Conservation (phyloP, 2,113 vertebrate genomes). For the Pseudorectes ferrugineus region DNA sequence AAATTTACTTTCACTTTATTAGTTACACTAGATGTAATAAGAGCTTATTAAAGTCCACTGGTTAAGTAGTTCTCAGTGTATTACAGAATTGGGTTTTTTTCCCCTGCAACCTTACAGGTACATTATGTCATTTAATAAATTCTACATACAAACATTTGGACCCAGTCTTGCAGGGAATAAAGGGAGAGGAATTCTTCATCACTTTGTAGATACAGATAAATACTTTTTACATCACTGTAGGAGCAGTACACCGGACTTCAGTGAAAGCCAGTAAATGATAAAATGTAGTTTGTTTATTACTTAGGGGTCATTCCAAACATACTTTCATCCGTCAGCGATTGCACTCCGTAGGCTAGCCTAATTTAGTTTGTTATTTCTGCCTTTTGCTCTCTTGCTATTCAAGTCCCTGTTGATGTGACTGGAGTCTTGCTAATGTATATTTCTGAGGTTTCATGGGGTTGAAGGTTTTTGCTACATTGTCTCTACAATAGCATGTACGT, state of each 20-base stretch:
- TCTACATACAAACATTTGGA: neutral
- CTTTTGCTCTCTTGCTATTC: neutral
- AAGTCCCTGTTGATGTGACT: neutral
- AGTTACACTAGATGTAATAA: neutral
- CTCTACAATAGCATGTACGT: fast-evolving
- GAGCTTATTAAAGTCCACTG: neutral
- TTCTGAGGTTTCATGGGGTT: neutral
- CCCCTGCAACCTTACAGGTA: neutral
- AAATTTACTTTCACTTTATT: neutral
- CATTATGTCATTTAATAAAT: neutral
- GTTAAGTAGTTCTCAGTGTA: neutral
- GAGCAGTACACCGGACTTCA: neutral
- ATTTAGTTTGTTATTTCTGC: neutral
- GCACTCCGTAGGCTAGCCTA: neutral
- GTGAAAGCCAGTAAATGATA: neutral
- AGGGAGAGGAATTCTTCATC: neutral
- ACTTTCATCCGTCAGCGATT: neutral
- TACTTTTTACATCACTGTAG: neutral
- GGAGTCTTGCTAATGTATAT: neutral
- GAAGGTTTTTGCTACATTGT: neutral
- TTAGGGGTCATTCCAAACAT: neutral
- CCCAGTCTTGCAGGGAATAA: neutral
- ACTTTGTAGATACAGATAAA: neutral
- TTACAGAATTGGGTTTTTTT: neutral
- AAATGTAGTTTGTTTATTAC: neutral